Evolutionary conservation across 2,888 invertebrate genomes (phyloP), one percentile per base, ranked within the genome.

Genomic region (Caenorhabditis sinica): DNA sequence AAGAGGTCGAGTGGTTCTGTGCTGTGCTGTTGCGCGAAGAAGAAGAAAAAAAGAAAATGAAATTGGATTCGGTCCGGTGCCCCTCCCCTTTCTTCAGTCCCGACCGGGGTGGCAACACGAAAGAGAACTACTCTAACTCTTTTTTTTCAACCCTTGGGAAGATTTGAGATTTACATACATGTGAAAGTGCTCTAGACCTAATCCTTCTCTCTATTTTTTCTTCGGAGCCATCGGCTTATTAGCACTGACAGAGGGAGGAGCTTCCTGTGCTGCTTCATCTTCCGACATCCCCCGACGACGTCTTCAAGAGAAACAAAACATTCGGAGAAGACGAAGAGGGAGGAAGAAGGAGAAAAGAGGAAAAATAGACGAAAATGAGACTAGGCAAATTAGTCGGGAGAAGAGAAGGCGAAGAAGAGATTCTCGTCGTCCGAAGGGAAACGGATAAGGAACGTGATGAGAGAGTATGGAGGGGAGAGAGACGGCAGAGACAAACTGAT

Each of bases 61-160:
- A 79, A 79, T 79, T 79, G 79, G 79, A 79, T 79, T 79, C 79
- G 71, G 65, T 66, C 69, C 79, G 71, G 65, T 66, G 75, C 56
- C 66, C 36, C 30, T 15, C 56, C 56, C 28, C 56, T 28, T 28
- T 28, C 56, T 15, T 40, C 40, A 11, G 13, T 13, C 13, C 13
- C 40, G 13, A 6, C 11, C 13, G 11, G 25, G 56, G 56, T 25
- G 56, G 56, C 56, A 25, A 30, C 20, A 58, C 33, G 53, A 30
- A 63, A 60, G 69, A 20, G 61, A 58, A 56, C 25, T 28, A 23
- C 9, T 9, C 25, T 13, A 56, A 56, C 28, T 56, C 13, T 25
- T 56, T 56, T 56, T 56, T 56, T 56, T 56, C 45, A 15, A 17
- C 45, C n/a, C 11, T 5, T 6, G 8, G 3, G 5, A 56, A 56